phyloP scores from a whole-genome alignment of 2,797 vertebrate genomes.

The Tauraco hartlaubi region DNA sequence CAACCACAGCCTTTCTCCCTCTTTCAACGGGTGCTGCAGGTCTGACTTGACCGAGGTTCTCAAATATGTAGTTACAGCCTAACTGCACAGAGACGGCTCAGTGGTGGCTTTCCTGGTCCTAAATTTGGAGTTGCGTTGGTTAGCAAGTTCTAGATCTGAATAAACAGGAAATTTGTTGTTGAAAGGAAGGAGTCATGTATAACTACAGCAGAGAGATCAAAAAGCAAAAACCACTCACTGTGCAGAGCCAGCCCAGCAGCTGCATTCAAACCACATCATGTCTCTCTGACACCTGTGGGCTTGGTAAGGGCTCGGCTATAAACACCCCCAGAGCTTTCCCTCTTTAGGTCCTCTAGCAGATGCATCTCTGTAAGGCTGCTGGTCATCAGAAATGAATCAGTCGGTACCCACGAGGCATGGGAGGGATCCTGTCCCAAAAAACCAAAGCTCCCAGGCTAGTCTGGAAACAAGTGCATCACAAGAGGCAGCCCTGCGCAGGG shows the following conservation, averaged over 20 bases:
- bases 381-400: background rate
- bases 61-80: fast-evolving
- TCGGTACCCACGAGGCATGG: fast-evolving
- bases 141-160: background rate
- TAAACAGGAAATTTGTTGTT: background rate
- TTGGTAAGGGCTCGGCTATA: background rate
- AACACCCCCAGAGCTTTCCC: background rate
- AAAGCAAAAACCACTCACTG: background rate
- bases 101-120: background rate
- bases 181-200: background rate
- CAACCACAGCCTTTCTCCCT: background rate
- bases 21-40: background rate
- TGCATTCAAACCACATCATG: background rate
- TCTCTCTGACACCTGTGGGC: background rate
- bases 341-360: background rate
- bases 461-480: background rate
- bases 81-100: fast-evolving
- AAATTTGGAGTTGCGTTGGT: background rate
- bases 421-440: background rate
- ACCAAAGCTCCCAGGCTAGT: background rate
- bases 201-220: background rate
- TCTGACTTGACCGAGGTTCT: background rate
- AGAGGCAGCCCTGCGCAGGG: background rate
- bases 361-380: background rate
- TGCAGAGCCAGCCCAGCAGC: background rate